Percentiles rank a stretch among this genome's conserved stretches.
Conservation (phyloP, 2,797 vertebrate genomes). For the Sparus aurata region DNA sequence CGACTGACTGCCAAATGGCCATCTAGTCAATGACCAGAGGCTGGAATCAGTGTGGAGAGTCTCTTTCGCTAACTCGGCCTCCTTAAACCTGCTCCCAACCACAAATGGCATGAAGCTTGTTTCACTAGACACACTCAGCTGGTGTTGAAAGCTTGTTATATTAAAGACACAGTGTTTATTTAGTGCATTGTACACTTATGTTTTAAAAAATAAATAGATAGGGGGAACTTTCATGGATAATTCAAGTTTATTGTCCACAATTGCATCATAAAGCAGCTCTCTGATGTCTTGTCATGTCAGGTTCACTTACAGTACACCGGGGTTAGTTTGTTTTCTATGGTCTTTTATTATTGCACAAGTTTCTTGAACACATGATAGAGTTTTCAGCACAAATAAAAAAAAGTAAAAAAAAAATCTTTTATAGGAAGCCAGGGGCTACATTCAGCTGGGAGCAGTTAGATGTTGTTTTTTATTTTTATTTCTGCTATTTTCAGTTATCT, state of each 20-base stretch:
- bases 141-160: no score
- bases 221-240: not conserved
- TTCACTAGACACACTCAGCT: no score
- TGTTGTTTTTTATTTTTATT: not conserved
- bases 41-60: not conserved
- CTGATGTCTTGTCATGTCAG: no score
- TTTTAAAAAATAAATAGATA: not conserved
- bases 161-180: no score
- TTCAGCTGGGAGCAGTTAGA: not conserved
- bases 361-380: no score
- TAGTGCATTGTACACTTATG: not conserved
- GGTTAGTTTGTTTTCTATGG: no score
- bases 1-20: constrained; percentile 1
- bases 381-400: not conserved
- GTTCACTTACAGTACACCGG: no score
- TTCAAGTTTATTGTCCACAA: not conserved
- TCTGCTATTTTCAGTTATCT: not conserved
- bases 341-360: no score
- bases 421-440: not conserved
- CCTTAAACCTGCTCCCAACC: not conserved
- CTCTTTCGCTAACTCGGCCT: not conserved
- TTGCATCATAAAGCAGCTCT: no score
- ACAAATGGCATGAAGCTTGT: no score
- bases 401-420: not conserved
- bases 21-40: not conserved